phyloP scores from a whole-genome alignment of 2,797 vertebrate species.

The Characodon lateralis region DNA sequence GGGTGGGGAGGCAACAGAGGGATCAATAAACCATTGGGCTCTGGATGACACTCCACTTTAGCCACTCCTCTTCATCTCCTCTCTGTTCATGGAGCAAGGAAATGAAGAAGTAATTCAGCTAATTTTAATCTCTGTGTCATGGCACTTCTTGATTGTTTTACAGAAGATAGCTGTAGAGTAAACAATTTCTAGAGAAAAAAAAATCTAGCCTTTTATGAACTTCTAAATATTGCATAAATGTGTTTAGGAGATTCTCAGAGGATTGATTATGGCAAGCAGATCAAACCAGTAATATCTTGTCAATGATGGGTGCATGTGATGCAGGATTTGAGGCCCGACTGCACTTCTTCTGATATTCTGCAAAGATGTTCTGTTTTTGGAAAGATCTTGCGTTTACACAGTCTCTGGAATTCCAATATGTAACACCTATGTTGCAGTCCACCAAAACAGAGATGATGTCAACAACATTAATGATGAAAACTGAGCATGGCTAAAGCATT shows the following conservation, averaged over 20 bases:
- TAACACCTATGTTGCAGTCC: background rate
- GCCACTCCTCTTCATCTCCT: conserved; percentile 13
- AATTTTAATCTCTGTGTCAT: conserved; percentile 24
- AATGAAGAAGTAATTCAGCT: conserved; percentile 18
- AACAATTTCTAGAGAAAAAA: conserved; percentile 13
- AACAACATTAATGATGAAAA: accelerated
- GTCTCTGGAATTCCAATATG: no score
- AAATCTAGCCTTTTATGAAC: conserved; percentile 19
- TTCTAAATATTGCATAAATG: background rate
- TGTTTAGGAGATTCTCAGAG: conserved; percentile 9
- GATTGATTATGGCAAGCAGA: conserved; percentile 13
- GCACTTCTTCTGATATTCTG: background rate
- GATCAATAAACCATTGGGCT: conserved; percentile 61
- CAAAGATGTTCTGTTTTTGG: background rate
- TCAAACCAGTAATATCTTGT: conserved; percentile 28
- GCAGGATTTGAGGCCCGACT: conserved; percentile 55
- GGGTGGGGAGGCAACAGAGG: conserved; percentile 11
- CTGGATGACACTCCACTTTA: conserved; percentile 41
- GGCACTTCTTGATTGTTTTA: background rate
- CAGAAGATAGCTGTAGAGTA: background rate
- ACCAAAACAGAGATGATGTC: background rate
- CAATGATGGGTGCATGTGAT: conserved; percentile 17
- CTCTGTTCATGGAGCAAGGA: conserved; percentile 1
- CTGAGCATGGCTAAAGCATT: background rate
- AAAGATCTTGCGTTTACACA: background rate